These are phyloP conservation scores for Drepanosiphum platanoidis DNA, from an alignment of 2,888 invertebrate genomes.

Conservation along the genomic window DNA sequence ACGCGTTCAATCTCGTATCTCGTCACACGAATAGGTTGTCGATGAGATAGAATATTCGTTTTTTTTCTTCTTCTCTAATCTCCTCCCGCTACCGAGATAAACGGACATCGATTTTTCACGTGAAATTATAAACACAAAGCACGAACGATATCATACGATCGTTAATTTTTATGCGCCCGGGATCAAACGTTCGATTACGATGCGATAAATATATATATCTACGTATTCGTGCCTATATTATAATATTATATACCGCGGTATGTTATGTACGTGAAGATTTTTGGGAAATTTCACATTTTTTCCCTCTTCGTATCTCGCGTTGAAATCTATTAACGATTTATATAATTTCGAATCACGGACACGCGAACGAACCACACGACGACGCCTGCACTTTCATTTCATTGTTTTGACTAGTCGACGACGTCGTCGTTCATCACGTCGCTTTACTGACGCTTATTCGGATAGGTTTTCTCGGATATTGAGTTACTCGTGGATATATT, in stretches of 20 bases:
- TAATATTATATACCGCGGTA: no score
- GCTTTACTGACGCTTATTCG: background rate
- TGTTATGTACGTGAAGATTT: conserved; percentile 2
- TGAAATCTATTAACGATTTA: background rate
- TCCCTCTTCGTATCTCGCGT: background rate
- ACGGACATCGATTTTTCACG: no score
- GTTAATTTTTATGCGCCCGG: no score
- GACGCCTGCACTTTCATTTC: background rate
- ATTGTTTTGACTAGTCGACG: background rate
- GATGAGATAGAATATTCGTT: no score
- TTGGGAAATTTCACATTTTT: conserved; percentile 40
- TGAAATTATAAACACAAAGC: no score
- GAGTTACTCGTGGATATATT: background rate
- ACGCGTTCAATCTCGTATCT: background rate
- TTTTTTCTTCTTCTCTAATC: no score
- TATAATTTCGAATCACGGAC: background rate
- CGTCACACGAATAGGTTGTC: no score
- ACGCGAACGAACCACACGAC: background rate
- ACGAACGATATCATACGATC: no score
- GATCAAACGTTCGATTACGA: no score
- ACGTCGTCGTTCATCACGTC: background rate
- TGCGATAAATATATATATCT: no score
- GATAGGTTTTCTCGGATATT: background rate
- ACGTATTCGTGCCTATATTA: no score
- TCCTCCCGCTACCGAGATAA: no score